Evolutionary conservation across 2,113 vertebrate species (phyloP), one percentile per base, ranked within the genome.

Genomic region (Varanus salvator): DNA sequence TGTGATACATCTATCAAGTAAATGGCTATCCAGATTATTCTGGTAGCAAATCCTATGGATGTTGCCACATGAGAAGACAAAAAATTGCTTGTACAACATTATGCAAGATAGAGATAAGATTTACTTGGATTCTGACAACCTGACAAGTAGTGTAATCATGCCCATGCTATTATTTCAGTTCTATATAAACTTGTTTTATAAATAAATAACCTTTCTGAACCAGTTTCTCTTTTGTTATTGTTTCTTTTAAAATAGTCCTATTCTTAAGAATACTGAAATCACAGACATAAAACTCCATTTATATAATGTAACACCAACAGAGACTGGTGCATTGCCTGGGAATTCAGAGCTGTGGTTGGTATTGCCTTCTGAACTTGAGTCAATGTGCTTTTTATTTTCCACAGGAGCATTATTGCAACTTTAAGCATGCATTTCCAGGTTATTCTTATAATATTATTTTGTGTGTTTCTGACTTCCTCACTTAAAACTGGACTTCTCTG

Each of bases 331-430:
- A 78, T n/a, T 85, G 88, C 69, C 88, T 85, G 88, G 88, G 85
- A 85, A 90, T 80, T 85, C 31, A 80, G 75, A 71, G 82, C 64
- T 80, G 66, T 78, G 66, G 64, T 85, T 90, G 88, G 88, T 64
- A 85, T 71, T 48, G 15, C 52, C 17, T 85, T 60, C 83, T 90
- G 88, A 85, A 77, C 44, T 54, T 75, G 57, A 90, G 83, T 83
- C 88, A 85, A 64, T 78, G n/a, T 57, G n/a, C 64, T 66, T 85
- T 90, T 90, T 80, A 85, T 90, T 85, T 90, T 90, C 83, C 88
- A 90, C 64, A 90, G 83, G n/a, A 85, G 66, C 83, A 85, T 80
- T 80, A 71, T 80, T 80, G 64, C 66, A 90, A 50, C 60, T 85
- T 80, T 90, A 80, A 89, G 64, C 85, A 52, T 90, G 83, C 82